Base-by-base conservation (phyloP, 2,113 vertebrate species). In the Alethe castanea region DNA sequence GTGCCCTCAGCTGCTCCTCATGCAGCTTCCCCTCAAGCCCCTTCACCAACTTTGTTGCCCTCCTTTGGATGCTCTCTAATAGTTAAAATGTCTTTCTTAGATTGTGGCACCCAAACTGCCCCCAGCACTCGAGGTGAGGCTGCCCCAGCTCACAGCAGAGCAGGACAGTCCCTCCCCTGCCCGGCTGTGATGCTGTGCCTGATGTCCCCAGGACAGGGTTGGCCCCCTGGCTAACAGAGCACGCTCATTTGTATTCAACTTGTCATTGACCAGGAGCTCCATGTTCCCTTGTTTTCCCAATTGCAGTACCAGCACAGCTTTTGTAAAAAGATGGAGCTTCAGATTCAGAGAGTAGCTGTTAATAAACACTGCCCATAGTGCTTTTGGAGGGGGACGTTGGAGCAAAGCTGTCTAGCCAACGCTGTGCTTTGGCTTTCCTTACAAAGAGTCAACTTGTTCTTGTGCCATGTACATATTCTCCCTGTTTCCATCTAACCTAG, bases 151-250 rank as follows among this genome's bases (percentile, higher is more conserved):
- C 60, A 42, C 52, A 66, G 70, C 24, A 65, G 35, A 40, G 50
- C 0, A 0, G 82, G 60, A 48, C 52, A 85, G 2, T 85, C 24
- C 24, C 29, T 74, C 60, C 35, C 42, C 48, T 74, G 42, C 29
- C 42, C 0, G 0, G 19, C 59, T 28, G 59, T 0, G 0, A 2
- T 74, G 42, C 60, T 56, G 42, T 2, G 8, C 35, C 50, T n/a
- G 48, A 33, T 84, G 28, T 7, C 10, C 17, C 9, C 23, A 28
- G 35, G 42, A 16, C 59, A 65, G 2, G 1, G 0, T 2, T 64
- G 69, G 6, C 8, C 2, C 35, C 29, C 42, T 76, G 60, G 12
- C 35, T 66, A 61, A 35, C 44, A 42, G 25, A 16, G 20, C 44
- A 20, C 42, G 60, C 70, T 57, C 1, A 5, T 9, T 50, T 14